Base-by-base conservation (phyloP, 1,140 invertebrate genomes). In the Aphaenogaster rudis region DNA sequence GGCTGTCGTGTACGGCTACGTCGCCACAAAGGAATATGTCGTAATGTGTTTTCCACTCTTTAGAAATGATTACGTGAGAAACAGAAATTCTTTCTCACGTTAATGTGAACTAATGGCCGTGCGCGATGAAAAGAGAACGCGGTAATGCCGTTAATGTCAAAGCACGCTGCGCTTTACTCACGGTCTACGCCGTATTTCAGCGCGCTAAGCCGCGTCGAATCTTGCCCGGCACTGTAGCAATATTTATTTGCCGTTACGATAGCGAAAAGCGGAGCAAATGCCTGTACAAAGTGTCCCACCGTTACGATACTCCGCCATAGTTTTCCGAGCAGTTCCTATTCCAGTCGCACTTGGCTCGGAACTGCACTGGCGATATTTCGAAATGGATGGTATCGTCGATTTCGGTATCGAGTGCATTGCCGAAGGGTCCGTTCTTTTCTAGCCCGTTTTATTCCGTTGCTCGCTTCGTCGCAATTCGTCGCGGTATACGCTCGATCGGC, bases 351-450 rank as follows among this genome's bases (percentile, higher is more conserved):
- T 84, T 82, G 85, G 63, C 63, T 61, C 48, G 61, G 50, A 82
- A 90, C 63, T 89, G 86, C 78, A 50, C 64, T 9, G 64, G 36
- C 88, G 89, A 89, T 87, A 88, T 90, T 90, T 88, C 63, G 61
- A 72, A 71, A 81, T 77, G 86, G 86, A 88, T 90, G 78, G 89
- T 91, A 91, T 88, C 90, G 87, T 91, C 84, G 89, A 91, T 91
- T 91, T 91, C 87, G 78, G 78, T 74, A 81, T 91, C 85, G 78
- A 91, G 86, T 88, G 81, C 80, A 87, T 63, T 69, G 78, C 77
- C 78, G 86, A 85, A 84, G 88, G 78, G 63, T 89, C 87, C 50
- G 87, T 69, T 85, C 88, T 50, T 81, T 90, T 69, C 89, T 89
- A 87, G 74, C 74, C 0, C 66, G 48, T 90, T 90, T 90, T 86